Conservation (phyloP, 2,888 invertebrate genomes). For the Noctua janthe region DNA sequence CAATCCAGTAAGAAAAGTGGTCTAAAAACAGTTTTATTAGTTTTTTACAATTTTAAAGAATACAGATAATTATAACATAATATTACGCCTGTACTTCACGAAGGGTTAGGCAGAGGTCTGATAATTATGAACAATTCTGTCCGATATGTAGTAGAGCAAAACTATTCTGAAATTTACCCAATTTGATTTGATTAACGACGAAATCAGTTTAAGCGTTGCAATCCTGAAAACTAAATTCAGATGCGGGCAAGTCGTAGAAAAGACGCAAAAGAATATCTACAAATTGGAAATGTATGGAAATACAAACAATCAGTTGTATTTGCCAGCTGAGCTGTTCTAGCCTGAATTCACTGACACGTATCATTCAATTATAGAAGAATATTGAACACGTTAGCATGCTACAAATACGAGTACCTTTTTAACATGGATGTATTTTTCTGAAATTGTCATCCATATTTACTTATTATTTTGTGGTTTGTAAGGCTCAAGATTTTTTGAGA, state of each 20-base stretch:
- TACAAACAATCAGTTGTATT: constrained; percentile 30
- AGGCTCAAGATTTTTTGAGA: neutral
- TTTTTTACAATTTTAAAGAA: neutral
- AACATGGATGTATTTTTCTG: neutral
- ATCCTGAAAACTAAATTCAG: neutral
- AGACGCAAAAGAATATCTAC: neutral
- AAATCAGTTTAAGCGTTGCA: neutral
- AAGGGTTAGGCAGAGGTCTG: no score
- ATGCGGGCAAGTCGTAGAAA: neutral
- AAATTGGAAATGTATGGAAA: constrained; percentile 6
- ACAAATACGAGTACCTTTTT: constrained; percentile 6
- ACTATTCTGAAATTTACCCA: neutral
- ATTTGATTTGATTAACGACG: neutral
- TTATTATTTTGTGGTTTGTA: neutral
- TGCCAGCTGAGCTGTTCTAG: constrained; percentile 37
- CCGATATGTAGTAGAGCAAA: neutral
- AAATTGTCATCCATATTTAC: neutral
- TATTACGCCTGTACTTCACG: no score
- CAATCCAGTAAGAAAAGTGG: no score
- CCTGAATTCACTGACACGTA: constrained; percentile 46
- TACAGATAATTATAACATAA: neutral
- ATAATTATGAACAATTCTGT: neutral
- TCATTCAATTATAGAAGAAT: constrained; percentile 54
- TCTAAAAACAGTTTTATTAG: no score
- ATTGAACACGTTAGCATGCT: constrained; percentile 36